Evolutionary conservation across 2,113 vertebrate species (phyloP), one percentile per base, ranked within the genome.

Genomic region (Turdus rufiventris): DNA sequence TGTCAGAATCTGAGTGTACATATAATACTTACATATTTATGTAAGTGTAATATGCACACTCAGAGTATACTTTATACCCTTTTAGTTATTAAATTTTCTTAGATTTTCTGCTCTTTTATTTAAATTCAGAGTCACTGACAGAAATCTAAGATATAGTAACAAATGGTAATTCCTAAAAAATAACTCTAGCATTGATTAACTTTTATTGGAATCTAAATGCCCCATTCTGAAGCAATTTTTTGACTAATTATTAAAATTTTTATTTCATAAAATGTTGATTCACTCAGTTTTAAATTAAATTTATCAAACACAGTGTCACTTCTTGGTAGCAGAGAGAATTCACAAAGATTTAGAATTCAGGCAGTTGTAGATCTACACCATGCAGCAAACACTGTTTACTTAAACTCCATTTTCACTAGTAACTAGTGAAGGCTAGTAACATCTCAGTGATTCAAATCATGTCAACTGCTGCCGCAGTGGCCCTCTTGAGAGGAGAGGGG

Each of bases 381-480:
- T 62, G 43, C 34, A 83, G 26, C 36, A 89, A 80, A 60, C 25
- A 19, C 19, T 81, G 8, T 65, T 92, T 70, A 54, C 31, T 71
- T 65, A 67, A 95, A 50, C 77, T 63, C 60, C 6, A 3, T 42
- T 73, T 91, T 68, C 76, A 89, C 3, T n/a, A n/a, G n/a, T n/a
- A n/a, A n/a, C n/a, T n/a, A n/a, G n/a, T n/a, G n/a, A n/a, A n/a
- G 8, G 42, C 75, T 80, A 87, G 61, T 82, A 87, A 54, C 48
- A 61, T 89, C 89, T 94, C 88, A 92, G 62, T 56, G 67, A 96
- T 94, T 96, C 91, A 95, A 43, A 88, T 79, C 68, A 85, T 71
- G 71, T 54, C 70, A 72, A 20, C 70, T 91, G 80, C 76, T 93
- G 71, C 71, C 2, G 36, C 61, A 74, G 91, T 47, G n/a, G 61